Evolutionary conservation across 2,888 invertebrate genomes (phyloP).

Genomic region (Himalopsyche japonica): DNA sequence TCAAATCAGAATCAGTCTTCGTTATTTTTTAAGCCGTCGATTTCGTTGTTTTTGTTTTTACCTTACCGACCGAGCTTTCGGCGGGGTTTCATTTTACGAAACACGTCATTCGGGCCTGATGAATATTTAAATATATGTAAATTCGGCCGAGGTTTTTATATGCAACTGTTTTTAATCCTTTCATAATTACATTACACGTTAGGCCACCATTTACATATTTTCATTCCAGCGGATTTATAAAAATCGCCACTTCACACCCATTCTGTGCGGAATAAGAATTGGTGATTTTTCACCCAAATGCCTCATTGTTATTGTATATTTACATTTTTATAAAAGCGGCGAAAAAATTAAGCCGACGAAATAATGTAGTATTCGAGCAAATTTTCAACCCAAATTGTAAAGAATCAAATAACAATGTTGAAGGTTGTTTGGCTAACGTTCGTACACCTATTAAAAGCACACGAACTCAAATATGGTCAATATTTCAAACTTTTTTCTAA

Average conservation of each 20-base stretch:
- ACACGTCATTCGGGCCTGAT: not conserved
- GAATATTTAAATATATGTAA: not conserved
- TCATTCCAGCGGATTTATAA: slow-evolving; percentile 15
- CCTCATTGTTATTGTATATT: not conserved
- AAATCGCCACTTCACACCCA: slow-evolving; percentile 9
- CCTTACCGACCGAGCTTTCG: not conserved
- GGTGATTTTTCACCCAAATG: not conserved
- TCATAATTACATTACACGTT: slow-evolving; percentile 37
- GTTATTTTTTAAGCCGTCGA: too few species aligned
- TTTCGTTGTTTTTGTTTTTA: not conserved
- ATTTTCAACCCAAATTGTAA: not conserved
- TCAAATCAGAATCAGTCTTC: too few species aligned
- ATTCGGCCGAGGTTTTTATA: not conserved
- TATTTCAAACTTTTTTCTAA: too few species aligned
- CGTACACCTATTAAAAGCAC: too few species aligned
- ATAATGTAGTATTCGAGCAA: not conserved
- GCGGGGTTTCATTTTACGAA: not conserved
- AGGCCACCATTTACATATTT: slow-evolving; percentile 6
- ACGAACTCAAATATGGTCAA: too few species aligned
- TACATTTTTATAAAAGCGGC: not conserved
- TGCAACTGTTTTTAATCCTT: slow-evolving; percentile 36
- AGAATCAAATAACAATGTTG: not conserved
- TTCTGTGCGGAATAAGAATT: not conserved
- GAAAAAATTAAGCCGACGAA: not conserved
- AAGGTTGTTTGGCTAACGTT: too few species aligned